Evolutionary conservation across 2,888 invertebrate species (phyloP), one percentile per base, ranked within the genome.

Genomic region (Podabrus alpinus): DNA sequence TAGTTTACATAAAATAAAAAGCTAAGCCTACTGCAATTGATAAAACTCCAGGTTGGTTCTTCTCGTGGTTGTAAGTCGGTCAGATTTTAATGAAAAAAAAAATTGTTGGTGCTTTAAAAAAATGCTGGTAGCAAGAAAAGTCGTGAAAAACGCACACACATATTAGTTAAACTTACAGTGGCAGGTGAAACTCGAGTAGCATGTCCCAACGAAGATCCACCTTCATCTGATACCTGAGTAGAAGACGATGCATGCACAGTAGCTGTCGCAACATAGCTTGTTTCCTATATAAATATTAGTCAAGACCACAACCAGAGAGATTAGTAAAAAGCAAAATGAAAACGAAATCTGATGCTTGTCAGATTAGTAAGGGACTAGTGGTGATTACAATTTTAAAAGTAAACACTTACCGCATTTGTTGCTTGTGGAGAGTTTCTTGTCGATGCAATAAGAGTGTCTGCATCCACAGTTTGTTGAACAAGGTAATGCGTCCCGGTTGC

Each of bases 121-220:
- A 24, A 4, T 25, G 11, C 3, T 25, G 10, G 25, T 10, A 25
- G 29, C 29, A 13, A 29, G 29, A 4, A 4, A 29, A 45, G n/a
- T n/a, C n/a, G 45, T n/a, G n/a, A 45, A 45, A 45, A 45, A 0
- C 45, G 9, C 45, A 45, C 45, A 66, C 15, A 66, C 15, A 25
- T 66, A 66, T 66, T 66, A 29, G 66, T 66, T n/a, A 64, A 81
- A 90, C 93, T 93, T 92, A 96, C 97, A 88, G 98, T 98, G 87
- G 97, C 97, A 86, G 95, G 94, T 86, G 94, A 95, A 85, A 94
- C 95, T 87, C 94, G 90, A 86, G 93, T 95, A 84, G 94, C 94
- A 88, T 95, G 94, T 83, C 93, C 92, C 84, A 93, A 86, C 83
- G 88, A 88, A 74, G 90, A 89, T 82, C 92, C 90, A 81, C 90